Percentiles rank a stretch among this genome's conserved stretches.
Evolutionary conservation across 2,888 invertebrate species (phyloP).

Genomic region (Hartigia nigra): DNA sequence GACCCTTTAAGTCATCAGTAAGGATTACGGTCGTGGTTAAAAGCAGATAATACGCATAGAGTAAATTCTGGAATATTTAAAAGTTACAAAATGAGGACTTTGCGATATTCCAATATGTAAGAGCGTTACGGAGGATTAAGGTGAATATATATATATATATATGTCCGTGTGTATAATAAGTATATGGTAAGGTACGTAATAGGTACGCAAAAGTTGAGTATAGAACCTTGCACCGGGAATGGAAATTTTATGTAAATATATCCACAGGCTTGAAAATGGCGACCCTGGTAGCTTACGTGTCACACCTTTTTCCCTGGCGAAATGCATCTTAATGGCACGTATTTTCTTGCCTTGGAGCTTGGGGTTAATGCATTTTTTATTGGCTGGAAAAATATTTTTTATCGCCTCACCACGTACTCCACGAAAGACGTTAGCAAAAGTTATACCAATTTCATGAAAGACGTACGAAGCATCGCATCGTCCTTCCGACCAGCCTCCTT

Average conservation of each 20-base stretch:
- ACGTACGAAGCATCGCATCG: neutral
- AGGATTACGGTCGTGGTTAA: neutral
- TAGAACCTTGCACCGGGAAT: constrained; percentile 13
- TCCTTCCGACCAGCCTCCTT: neutral
- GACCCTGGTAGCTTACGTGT: constrained; percentile 15
- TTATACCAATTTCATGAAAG: neutral
- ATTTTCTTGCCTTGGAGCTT: neutral
- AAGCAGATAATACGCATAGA: neutral
- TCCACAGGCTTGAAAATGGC: constrained; percentile 8
- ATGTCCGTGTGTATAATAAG: neutral
- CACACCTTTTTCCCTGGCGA: constrained; percentile 21
- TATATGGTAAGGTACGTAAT: neutral
- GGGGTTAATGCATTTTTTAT: neutral
- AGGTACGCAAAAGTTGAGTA: neutral
- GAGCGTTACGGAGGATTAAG: neutral
- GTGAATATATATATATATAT: neutral
- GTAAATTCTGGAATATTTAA: neutral
- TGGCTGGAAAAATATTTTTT: neutral
- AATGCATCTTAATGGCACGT: constrained; percentile 18
- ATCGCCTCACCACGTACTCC: neutral
- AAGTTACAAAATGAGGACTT: neutral
- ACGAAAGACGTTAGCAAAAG: neutral
- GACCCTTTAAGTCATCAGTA: neutral
- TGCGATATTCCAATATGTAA: neutral
- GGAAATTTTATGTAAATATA: constrained; percentile 31